phyloP scores from a whole-genome alignment of 2,113 vertebrate genomes.

The Mystacornis crossleyi region DNA sequence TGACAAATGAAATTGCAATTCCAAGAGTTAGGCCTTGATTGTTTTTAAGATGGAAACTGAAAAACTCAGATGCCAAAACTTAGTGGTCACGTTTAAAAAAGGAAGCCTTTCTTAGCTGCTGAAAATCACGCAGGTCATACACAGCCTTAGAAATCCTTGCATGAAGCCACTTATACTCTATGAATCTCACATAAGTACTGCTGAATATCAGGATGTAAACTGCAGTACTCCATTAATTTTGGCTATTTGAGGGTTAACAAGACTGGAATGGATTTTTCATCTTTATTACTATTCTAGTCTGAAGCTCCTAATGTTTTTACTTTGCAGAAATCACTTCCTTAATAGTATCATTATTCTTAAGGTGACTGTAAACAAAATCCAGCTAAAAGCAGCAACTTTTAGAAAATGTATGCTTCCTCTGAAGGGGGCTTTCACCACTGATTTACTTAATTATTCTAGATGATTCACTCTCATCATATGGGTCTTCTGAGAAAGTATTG shows the following conservation, averaged over 20 bases:
- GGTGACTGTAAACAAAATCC: conserved; percentile 66
- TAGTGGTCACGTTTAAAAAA: not conserved
- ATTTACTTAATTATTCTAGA: conserved; percentile 70
- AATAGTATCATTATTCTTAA: conserved; percentile 65
- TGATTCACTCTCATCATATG: conserved; percentile 18
- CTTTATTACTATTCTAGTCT: not conserved
- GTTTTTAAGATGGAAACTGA: not conserved
- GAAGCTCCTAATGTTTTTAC: conserved; percentile 41
- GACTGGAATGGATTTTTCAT: not conserved
- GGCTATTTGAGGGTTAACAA: not conserved
- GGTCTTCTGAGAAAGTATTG: conserved; percentile 50
- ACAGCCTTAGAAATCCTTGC: not conserved
- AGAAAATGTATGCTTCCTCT: conserved; percentile 46
- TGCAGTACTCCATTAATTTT: not conserved
- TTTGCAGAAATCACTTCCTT: conserved; percentile 55
- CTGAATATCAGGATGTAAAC: not conserved
- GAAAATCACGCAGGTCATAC: not conserved
- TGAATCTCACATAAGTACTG: not conserved
- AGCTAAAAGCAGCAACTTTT: conserved; percentile 63
- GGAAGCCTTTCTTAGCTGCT: not conserved
- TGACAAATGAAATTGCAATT: not conserved
- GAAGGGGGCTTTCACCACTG: not conserved
- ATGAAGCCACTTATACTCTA: not conserved
- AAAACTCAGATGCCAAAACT: not conserved
- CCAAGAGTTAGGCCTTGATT: not conserved